Conservation (phyloP, 2,888 invertebrate species). For the Eudemis profundana region DNA sequence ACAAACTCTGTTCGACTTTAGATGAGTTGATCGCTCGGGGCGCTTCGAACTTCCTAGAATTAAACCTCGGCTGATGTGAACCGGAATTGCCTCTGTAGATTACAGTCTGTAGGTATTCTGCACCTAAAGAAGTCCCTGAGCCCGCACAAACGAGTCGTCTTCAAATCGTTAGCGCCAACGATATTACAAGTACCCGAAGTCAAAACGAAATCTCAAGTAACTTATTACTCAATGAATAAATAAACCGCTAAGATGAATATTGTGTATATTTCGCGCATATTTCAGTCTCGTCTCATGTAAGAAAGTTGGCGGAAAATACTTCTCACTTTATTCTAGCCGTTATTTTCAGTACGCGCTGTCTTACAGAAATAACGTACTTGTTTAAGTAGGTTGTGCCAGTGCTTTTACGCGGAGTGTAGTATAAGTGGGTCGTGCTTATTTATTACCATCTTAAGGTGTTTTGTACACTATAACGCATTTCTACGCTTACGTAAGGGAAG, state of each 20-base stretch:
- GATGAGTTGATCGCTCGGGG: constrained; percentile 35
- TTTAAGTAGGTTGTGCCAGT: neutral
- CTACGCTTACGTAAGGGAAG: neutral
- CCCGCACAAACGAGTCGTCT: constrained; percentile 1
- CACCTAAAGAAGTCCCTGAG: constrained; percentile 6
- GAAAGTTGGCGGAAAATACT: constrained; percentile 4
- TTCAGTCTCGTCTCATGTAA: neutral
- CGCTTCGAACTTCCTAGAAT: constrained; percentile 34
- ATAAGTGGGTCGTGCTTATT: constrained; percentile 11
- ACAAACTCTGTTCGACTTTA: constrained; percentile 22
- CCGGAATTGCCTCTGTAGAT: constrained; percentile 38
- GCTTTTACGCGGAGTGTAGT: neutral
- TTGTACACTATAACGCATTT: neutral
- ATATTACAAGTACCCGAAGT: neutral
- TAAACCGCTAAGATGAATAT: neutral
- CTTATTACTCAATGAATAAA: constrained; percentile 18
- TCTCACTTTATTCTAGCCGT: constrained; percentile 5
- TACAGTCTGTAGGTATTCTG: constrained; percentile 24
- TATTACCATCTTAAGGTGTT: neutral
- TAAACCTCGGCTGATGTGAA: constrained; percentile 32
- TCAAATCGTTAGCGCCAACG: neutral
- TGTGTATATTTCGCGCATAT: neutral
- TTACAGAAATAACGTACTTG: constrained; percentile 2
- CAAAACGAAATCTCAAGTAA: constrained; percentile 6
- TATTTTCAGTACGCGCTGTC: constrained; percentile 9